phyloP scores from a whole-genome alignment of 1,140 invertebrate species.

The Parapsyche elsis region DNA sequence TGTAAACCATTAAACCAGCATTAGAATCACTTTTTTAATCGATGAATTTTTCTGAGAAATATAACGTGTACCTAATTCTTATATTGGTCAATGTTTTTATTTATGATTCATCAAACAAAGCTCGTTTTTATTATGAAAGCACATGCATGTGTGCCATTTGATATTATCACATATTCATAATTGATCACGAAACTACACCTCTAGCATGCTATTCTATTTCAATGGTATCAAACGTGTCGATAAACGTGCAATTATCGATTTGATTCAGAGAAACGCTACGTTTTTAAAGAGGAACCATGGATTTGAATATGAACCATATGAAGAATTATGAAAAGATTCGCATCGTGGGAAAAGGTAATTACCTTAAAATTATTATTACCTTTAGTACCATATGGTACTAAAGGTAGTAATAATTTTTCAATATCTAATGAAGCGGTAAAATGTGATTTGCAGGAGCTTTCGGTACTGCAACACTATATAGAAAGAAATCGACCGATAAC shows the following conservation, averaged over 20 bases:
- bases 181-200: conserved; percentile 5
- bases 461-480: conserved; percentile 79
- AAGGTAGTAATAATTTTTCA: neutral
- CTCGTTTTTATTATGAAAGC: no score
- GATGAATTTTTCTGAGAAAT: no score
- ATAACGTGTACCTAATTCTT: no score
- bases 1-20: no score
- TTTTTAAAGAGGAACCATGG: neutral
- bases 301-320: conserved; percentile 16
- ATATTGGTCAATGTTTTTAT: no score
- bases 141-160: neutral
- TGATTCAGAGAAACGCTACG: neutral
- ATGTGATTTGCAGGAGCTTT: conserved; percentile 72
- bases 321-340: conserved; percentile 52
- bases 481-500: conserved; percentile 72
- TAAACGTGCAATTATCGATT: neutral
- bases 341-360: conserved; percentile 52
- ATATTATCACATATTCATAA: neutral
- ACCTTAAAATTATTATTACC: neutral
- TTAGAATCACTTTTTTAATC: no score
- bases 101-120: no score
- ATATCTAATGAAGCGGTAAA: neutral
- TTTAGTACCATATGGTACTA: no score
- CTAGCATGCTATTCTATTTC: neutral
- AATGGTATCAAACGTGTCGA: neutral